phyloP scores from a whole-genome alignment of 2,113 vertebrate genomes.

The Actenoides lindsayi region DNA sequence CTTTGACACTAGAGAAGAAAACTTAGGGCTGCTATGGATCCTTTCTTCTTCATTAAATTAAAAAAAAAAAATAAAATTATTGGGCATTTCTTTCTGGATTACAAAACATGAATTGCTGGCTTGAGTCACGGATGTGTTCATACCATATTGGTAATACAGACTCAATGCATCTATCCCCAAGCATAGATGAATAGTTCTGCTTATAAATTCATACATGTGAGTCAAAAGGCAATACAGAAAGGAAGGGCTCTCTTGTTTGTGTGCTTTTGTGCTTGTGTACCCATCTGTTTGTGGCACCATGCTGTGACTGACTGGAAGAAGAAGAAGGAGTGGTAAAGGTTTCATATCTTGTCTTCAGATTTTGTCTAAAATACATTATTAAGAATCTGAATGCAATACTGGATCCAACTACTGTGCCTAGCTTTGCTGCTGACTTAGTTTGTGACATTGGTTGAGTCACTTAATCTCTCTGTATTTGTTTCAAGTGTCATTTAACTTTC shows the following conservation, averaged over 20 bases:
- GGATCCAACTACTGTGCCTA: background rate
- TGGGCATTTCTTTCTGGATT: background rate
- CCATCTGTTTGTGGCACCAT: background rate
- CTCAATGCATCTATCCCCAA: background rate
- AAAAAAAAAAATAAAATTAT: background rate
- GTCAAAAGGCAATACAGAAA: background rate
- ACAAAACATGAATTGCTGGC: background rate
- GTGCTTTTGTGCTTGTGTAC: background rate
- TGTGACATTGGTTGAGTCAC: background rate
- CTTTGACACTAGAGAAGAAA: background rate
- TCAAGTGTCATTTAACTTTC: background rate
- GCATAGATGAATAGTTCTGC: background rate
- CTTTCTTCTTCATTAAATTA: rapidly evolving
- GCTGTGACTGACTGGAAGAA: background rate
- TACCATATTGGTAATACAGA: background rate
- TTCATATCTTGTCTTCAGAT: background rate
- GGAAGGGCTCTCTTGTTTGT: background rate
- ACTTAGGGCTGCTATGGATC: background rate
- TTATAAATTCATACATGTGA: background rate
- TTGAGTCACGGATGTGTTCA: background rate
- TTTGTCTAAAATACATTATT: background rate
- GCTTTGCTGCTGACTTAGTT: background rate
- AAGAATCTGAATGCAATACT: background rate
- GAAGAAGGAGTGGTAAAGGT: background rate
- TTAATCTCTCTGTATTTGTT: background rate